A percentile compares a stretch with the other conserved stretches of the same genome.
Evolutionary conservation across 2,113 vertebrate genomes (phyloP).

Genomic region (Dendropsophus ebraccatus): DNA sequence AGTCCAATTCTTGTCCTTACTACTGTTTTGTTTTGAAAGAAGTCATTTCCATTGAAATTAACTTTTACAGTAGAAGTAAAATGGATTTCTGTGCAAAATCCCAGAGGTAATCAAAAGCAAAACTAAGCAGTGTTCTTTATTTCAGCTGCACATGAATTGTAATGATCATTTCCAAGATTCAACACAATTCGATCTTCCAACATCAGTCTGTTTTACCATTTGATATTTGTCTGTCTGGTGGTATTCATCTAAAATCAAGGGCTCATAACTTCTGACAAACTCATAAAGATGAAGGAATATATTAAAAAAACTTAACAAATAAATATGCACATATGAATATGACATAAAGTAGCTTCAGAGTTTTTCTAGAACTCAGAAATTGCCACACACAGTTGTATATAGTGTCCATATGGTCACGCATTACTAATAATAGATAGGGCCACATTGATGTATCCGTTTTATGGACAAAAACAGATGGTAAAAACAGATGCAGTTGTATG

Average conservation of each 20-base stretch:
- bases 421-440: too few relatives aligned
- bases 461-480: too few relatives aligned
- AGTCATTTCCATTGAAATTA: constrained; percentile 51
- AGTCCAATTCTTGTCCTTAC: constrained; percentile 23
- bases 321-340: neutral
- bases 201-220: constrained; percentile 36
- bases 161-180: constrained; percentile 47
- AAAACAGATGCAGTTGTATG: too few relatives aligned
- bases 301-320: neutral
- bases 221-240: constrained; percentile 35
- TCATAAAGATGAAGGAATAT: constrained; percentile 1
- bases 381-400: too few relatives aligned
- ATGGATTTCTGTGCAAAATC: constrained; percentile 45
- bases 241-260: constrained; percentile 18
- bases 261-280: constrained; percentile 18
- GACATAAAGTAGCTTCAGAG: too few relatives aligned
- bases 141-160: constrained; percentile 17
- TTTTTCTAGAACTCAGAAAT: too few relatives aligned
- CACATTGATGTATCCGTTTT: too few relatives aligned
- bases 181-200: constrained; percentile 14
- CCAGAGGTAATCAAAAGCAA: constrained; percentile 53
- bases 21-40: constrained; percentile 33
- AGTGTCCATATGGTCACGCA: too few relatives aligned
- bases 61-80: constrained; percentile 38
- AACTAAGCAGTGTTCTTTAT: constrained; percentile 44